These are phyloP conservation scores for Cecropterus lyciades DNA, from an alignment of 1,140 invertebrate genomes.

Conservation along the genomic window DNA sequence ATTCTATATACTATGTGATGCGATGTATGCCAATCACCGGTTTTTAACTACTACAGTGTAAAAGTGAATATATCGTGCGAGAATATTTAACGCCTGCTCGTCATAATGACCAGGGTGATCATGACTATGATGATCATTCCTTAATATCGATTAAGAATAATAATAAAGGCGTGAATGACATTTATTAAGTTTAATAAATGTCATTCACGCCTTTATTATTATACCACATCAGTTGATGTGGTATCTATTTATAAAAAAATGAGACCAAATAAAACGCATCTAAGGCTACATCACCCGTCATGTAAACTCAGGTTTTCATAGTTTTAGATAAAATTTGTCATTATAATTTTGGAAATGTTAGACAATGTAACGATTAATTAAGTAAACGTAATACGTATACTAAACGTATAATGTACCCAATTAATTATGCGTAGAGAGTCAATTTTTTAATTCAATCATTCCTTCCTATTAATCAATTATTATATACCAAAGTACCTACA, in stretches of 20 bases:
- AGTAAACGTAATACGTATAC: too few relatives aligned
- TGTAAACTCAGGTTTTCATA: background rate
- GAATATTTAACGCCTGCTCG: too few relatives aligned
- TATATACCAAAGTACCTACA: constrained; percentile 72
- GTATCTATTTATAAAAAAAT: constrained; percentile 14
- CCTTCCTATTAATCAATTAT: constrained; percentile 78
- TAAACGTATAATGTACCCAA: constrained; percentile 38
- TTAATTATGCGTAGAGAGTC: constrained; percentile 55
- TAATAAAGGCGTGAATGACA: background rate
- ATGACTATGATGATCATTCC: too few relatives aligned
- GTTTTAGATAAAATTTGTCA: constrained; percentile 1
- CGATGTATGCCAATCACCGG: too few relatives aligned
- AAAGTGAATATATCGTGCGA: too few relatives aligned
- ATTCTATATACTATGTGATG: too few relatives aligned
- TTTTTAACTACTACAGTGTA: too few relatives aligned
- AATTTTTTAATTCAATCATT: constrained; percentile 74
- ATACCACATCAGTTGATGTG: too few relatives aligned
- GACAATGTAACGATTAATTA: constrained; percentile 29
- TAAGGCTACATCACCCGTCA: too few relatives aligned
- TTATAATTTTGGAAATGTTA: constrained; percentile 3
- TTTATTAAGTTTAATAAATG: constrained; percentile 15
- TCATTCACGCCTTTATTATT: too few relatives aligned
- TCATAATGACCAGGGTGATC: too few relatives aligned
- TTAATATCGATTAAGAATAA: too few relatives aligned
- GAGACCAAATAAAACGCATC: background rate